These are phyloP conservation scores for Bambusicola thoracicus DNA, from an alignment of 2,113 vertebrate species.

Conservation along the genomic window DNA sequence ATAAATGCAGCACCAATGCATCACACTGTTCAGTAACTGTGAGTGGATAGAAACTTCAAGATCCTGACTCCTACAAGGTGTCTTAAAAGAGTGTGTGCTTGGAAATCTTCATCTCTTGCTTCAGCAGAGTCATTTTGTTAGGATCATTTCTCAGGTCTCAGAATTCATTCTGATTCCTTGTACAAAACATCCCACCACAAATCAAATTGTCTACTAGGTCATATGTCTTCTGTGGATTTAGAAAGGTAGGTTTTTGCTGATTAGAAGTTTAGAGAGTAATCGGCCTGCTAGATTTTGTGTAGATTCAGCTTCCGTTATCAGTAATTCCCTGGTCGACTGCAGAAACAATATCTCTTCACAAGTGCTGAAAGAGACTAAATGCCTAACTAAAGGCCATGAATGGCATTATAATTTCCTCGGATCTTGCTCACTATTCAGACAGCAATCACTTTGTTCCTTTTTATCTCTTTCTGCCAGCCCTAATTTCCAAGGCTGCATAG, in stretches of 20 bases:
- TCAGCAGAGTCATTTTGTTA: neutral
- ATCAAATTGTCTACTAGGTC: neutral
- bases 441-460: neutral
- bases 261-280: neutral
- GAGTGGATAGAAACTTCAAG: neutral
- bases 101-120: neutral
- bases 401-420: neutral
- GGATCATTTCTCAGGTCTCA: neutral
- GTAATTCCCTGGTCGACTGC: neutral
- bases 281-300: neutral
- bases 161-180: neutral
- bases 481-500: neutral
- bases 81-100: neutral
- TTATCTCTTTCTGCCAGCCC: neutral
- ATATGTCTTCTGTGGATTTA: neutral
- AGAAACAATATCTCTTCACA: constrained; percentile 17
- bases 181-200: neutral
- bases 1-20: neutral
- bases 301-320: neutral
- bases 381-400: constrained; percentile 1
- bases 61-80: neutral
- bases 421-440: neutral
- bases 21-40: neutral
- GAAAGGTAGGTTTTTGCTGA: neutral
- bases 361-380: constrained; percentile 3